Evolutionary conservation across 2,888 invertebrate species (phyloP).

Genomic region (Lysandra bellargus): DNA sequence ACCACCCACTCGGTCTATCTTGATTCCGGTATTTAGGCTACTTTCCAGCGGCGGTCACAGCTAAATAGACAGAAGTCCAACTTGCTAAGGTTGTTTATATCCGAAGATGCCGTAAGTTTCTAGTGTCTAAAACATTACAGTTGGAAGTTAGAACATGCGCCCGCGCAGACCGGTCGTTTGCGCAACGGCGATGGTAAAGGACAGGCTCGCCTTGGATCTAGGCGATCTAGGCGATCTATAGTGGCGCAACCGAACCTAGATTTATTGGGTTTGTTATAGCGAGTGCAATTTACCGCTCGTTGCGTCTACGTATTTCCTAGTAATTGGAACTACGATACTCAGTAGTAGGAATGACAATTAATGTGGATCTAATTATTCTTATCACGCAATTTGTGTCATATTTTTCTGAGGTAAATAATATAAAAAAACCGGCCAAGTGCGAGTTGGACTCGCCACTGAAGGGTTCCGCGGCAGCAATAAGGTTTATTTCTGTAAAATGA

Average conservation of each 20-base stretch:
- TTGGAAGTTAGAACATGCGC: neutral
- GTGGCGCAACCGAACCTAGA: constrained; percentile 43
- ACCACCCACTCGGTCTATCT: no score
- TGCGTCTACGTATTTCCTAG: neutral
- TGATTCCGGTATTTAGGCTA: no score
- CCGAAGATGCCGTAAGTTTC: no score
- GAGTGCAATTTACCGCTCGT: constrained; percentile 17
- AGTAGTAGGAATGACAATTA: neutral
- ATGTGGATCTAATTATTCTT: neutral
- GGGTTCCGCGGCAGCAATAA: no score
- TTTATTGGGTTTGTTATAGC: constrained; percentile 38
- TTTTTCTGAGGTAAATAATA: no score
- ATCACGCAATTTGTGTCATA: constrained; percentile 16
- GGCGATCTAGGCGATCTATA: constrained; percentile 43
- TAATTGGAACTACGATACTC: neutral
- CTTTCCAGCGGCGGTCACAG: no score
- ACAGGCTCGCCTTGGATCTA: constrained; percentile 44
- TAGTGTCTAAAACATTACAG: neutral
- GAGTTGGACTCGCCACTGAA: no score
- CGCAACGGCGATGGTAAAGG: constrained; percentile 43
- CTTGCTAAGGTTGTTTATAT: neutral
- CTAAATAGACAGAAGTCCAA: neutral
- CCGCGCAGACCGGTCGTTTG: constrained; percentile 11
- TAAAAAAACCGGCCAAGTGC: no score
- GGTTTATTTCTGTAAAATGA: no score